Conservation (phyloP, 2,797 vertebrate genomes). For the Lycodopsis pacificus region DNA sequence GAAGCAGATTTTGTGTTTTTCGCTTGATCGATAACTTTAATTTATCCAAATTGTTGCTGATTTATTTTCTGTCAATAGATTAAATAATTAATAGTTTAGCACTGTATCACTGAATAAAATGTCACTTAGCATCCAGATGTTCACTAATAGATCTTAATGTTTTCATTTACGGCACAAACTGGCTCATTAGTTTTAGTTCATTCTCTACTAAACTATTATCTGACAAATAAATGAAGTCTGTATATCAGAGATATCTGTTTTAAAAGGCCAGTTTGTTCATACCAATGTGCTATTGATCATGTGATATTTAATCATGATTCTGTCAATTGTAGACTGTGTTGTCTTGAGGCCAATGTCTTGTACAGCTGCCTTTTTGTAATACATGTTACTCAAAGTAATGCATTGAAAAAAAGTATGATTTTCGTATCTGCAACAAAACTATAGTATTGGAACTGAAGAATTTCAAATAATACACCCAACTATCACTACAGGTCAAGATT, state of each 20-base stretch:
- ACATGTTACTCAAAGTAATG: neutral
- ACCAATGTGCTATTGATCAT: neutral
- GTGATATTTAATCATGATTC: neutral
- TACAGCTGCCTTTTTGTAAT: neutral
- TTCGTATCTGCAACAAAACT: neutral
- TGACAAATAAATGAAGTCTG: neutral
- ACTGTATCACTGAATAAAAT: neutral
- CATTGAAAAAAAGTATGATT: neutral
- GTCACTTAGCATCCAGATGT: neutral
- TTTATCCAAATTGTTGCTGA: neutral
- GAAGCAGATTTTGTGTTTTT: neutral
- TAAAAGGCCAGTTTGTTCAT: neutral
- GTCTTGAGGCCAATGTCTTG: neutral
- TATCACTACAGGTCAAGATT: too few relatives aligned
- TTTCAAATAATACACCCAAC: neutral
- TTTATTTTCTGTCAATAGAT: neutral
- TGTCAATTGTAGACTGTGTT: neutral
- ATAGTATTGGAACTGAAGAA: neutral
- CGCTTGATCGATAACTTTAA: neutral
- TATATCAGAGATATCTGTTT: neutral
- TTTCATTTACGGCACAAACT: neutral
- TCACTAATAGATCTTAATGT: neutral
- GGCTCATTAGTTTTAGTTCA: constrained; percentile 5
- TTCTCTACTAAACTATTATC: neutral
- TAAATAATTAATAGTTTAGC: neutral